Conservation (phyloP, 1,140 invertebrate species). For the Sminthurides bifidus region DNA sequence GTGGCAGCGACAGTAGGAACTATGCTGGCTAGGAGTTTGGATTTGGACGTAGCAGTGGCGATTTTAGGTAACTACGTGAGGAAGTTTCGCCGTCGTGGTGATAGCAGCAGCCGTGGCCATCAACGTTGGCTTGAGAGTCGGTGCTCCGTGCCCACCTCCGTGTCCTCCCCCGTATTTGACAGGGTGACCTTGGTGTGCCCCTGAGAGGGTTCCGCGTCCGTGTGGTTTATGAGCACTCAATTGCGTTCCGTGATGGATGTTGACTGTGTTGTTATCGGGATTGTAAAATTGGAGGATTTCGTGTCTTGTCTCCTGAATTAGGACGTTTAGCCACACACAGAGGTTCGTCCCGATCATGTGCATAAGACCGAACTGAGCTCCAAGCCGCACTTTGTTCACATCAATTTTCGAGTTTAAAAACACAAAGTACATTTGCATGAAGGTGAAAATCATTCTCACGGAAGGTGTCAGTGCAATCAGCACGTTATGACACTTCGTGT, state of each 20-base stretch:
- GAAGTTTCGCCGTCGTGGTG: not conserved
- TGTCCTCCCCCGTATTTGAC: no score
- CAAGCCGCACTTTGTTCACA: slow-evolving; percentile 35
- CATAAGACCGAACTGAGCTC: slow-evolving; percentile 66
- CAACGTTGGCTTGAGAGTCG: not conserved
- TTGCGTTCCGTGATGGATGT: slow-evolving; percentile 5
- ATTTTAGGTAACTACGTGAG: not conserved
- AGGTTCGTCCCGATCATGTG: slow-evolving; percentile 72
- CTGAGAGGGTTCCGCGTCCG: no score
- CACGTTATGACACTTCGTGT: slow-evolving; percentile 42
- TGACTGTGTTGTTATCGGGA: slow-evolving; percentile 27
- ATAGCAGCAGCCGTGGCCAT: not conserved
- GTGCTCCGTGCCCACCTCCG: not conserved
- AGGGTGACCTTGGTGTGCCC: no score
- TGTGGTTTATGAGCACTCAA: no score
- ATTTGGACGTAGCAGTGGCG: not conserved
- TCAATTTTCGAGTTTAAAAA: slow-evolving; percentile 49
- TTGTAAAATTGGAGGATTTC: slow-evolving; percentile 46
- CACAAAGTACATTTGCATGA: slow-evolving; percentile 53
- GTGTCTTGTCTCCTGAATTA: slow-evolving; percentile 66
- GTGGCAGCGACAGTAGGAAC: not conserved
- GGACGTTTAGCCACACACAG: slow-evolving; percentile 68
- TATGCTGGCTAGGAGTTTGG: no score
- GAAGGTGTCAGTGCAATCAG: slow-evolving; percentile 45
- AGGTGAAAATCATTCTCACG: slow-evolving; percentile 47